Evolutionary conservation across 2,113 vertebrate species (phyloP).

Genomic region (Dicrurus megarhynchus): DNA sequence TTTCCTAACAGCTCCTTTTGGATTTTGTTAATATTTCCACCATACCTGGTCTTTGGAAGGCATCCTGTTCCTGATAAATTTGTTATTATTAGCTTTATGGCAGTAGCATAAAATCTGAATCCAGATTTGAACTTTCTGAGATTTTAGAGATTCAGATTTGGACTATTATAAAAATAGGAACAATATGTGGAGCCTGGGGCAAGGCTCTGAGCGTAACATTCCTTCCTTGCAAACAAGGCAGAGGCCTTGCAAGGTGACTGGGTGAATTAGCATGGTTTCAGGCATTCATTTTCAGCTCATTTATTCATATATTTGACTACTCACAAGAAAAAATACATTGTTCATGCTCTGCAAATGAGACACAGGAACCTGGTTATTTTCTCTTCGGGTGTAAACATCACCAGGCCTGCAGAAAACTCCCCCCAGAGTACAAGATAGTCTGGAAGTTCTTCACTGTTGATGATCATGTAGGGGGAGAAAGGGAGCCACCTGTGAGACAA

Average conservation of each 20-base stretch:
- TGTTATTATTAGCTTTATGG: slow-evolving; percentile 47
- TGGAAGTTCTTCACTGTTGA: neutral
- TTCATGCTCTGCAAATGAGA: neutral
- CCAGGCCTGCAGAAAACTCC: neutral
- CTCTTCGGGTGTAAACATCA: neutral
- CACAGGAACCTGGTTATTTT: neutral
- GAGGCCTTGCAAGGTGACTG: neutral
- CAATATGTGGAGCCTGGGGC: neutral
- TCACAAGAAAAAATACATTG: neutral
- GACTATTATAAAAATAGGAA: neutral
- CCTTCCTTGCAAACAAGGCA: neutral
- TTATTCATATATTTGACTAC: neutral
- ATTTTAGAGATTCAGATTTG: slow-evolving; percentile 5
- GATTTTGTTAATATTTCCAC: neutral
- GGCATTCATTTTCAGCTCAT: neutral
- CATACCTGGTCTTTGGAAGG: neutral
- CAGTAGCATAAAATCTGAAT: neutral
- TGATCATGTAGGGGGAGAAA: neutral
- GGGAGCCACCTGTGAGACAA: neutral
- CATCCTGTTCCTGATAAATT: slow-evolving; percentile 1
- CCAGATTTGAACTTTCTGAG: slow-evolving; percentile 15
- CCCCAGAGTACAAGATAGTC: neutral
- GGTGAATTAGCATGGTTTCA: neutral
- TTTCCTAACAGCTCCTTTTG: neutral
- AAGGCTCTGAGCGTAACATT: neutral